phyloP scores from a whole-genome alignment of 2,113 vertebrate species.

The Diadophis punctatus region DNA sequence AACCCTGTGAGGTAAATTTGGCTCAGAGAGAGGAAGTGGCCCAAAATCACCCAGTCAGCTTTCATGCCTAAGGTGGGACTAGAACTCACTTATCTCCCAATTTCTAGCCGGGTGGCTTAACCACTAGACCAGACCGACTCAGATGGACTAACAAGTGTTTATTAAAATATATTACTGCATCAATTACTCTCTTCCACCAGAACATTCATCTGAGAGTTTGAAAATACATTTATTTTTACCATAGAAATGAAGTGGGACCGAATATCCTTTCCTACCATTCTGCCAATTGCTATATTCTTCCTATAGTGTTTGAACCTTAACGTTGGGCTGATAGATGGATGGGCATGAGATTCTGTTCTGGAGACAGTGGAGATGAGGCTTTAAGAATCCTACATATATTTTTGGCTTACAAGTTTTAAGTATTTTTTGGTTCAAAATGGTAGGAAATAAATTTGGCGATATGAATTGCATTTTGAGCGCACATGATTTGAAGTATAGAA shows the following conservation, averaged over 20 bases:
- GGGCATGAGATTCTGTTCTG: not conserved
- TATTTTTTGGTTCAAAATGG: not conserved
- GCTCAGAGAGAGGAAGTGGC: not conserved
- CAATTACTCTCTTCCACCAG: not conserved
- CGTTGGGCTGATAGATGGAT: not conserved
- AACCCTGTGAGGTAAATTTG: too few relatives aligned
- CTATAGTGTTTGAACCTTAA: not conserved
- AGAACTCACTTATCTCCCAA: not conserved
- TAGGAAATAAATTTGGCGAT: not conserved
- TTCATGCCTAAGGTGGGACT: not conserved
- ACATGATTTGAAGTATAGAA: not conserved
- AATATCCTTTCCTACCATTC: not conserved
- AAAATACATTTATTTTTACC: not conserved
- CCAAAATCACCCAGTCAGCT: not conserved
- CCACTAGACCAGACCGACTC: not conserved
- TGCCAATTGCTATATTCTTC: not conserved
- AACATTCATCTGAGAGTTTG: not conserved
- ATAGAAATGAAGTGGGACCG: not conserved
- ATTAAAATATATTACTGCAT: not conserved
- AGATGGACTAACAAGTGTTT: not conserved
- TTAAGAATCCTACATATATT: not conserved
- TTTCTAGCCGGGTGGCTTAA: not conserved
- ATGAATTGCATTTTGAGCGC: not conserved
- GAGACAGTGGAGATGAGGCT: not conserved
- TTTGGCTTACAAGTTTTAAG: not conserved